These are phyloP conservation scores for Mesoligia furuncula DNA, from an alignment of 2,888 invertebrate species.

Conservation along the genomic window DNA sequence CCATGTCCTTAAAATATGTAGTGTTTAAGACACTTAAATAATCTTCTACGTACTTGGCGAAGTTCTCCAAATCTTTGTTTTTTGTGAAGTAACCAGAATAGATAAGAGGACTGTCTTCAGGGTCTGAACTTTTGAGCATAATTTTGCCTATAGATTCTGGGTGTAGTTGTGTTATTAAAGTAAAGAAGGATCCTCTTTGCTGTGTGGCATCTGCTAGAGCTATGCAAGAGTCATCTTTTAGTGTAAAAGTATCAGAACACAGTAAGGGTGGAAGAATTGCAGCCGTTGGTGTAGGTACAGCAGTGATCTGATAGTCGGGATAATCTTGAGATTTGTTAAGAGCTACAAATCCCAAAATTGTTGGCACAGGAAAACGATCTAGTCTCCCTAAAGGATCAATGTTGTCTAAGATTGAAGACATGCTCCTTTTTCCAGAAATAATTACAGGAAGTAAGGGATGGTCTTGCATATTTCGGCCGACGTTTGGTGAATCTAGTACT, in stretches of 20 bases:
- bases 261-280: constrained; percentile 67
- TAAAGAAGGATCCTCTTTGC: constrained; percentile 58
- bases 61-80: constrained; percentile 69
- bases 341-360: constrained; percentile 73
- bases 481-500: constrained; percentile 70
- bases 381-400: constrained; percentile 65
- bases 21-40: constrained; percentile 70
- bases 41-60: constrained; percentile 69
- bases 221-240: constrained; percentile 69
- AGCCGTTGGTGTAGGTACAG: constrained; percentile 66
- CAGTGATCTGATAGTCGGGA: constrained; percentile 77
- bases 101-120: constrained; percentile 71
- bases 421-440: constrained; percentile 64
- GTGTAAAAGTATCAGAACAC: constrained; percentile 67
- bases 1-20: constrained; percentile 66
- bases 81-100: constrained; percentile 68
- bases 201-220: constrained; percentile 63
- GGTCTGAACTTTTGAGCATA: constrained; percentile 69
- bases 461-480: constrained; percentile 79
- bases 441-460: constrained; percentile 72
- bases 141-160: constrained; percentile 76
- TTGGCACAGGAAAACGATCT: constrained; percentile 71
- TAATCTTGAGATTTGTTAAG: constrained; percentile 72
- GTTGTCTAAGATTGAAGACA: constrained; percentile 62
- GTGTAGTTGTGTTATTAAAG: constrained; percentile 70